Percentiles rank a stretch among this genome's conserved stretches.
phyloP scores from a whole-genome alignment of 1,140 invertebrate genomes.

The Camponotus pennsylvanicus region DNA sequence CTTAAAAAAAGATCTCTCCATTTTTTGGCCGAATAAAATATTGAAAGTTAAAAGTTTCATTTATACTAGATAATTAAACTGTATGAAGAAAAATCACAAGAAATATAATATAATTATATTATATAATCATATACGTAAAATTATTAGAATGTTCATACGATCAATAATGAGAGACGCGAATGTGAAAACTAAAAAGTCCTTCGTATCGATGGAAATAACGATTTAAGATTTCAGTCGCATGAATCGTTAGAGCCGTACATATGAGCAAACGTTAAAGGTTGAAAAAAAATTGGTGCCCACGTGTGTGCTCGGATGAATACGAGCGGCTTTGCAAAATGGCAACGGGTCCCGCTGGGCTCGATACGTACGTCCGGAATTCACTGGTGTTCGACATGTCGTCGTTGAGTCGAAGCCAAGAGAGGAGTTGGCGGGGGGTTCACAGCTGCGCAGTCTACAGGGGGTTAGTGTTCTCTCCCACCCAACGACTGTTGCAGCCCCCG shows the following conservation, averaged over 20 bases:
- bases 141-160: background rate
- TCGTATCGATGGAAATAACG: background rate
- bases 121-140: background rate
- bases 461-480: conserved; percentile 68
- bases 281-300: conserved; percentile 75
- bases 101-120: background rate
- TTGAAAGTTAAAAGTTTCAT: no score
- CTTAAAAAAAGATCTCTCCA: no score
- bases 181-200: background rate
- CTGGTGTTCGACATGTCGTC: conserved; percentile 70
- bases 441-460: conserved; percentile 82
- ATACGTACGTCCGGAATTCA: conserved; percentile 68
- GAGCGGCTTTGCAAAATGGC: conserved; percentile 81
- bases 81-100: background rate
- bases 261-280: conserved; percentile 79
- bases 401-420: conserved; percentile 46
- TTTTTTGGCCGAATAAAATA: no score
- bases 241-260: conserved; percentile 64
- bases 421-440: conserved; percentile 75
- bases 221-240: background rate
- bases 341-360: conserved; percentile 73
- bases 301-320: conserved; percentile 72
- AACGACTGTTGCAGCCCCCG: conserved; percentile 69
- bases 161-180: background rate
- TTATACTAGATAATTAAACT: background rate